Evolutionary conservation across 2,797 vertebrate species (phyloP).

Genomic region (Malurus splendens): DNA sequence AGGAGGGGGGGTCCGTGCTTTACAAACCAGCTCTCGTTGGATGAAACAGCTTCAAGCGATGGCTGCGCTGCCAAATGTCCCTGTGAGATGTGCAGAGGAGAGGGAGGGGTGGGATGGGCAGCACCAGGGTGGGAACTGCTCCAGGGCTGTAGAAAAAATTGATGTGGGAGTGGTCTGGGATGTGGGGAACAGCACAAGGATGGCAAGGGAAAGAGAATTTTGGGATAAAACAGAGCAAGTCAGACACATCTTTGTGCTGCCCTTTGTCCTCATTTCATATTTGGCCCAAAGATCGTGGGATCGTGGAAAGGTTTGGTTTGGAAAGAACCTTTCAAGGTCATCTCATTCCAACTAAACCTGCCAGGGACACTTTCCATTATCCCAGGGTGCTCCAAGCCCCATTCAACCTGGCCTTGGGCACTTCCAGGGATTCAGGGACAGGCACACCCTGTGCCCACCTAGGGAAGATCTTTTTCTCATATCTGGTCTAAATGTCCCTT

Average conservation of each 20-base stretch:
- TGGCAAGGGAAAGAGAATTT: background rate
- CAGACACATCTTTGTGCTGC: background rate
- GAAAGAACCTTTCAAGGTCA: background rate
- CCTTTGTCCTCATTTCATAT: background rate
- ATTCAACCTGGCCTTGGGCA: accelerated
- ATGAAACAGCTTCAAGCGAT: background rate
- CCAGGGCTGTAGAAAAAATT: background rate
- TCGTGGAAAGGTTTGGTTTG: accelerated
- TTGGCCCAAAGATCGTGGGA: background rate
- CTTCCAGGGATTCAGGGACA: background rate
- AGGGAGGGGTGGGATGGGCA: background rate
- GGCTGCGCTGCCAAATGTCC: accelerated
- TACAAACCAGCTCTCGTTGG: background rate
- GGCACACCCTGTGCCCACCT: background rate
- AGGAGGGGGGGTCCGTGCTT: conserved; percentile 33
- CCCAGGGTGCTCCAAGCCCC: background rate
- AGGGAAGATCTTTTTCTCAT: background rate
- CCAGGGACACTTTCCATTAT: accelerated
- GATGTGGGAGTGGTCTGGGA: too few relatives aligned
- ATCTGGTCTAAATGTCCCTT: background rate
- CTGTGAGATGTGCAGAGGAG: background rate
- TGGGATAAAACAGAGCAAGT: accelerated
- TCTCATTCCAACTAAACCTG: background rate
- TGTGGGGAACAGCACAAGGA: accelerated
- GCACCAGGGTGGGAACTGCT: background rate